Base-by-base conservation (phyloP, 1,140 invertebrate genomes). In the Nylanderia fulva region DNA sequence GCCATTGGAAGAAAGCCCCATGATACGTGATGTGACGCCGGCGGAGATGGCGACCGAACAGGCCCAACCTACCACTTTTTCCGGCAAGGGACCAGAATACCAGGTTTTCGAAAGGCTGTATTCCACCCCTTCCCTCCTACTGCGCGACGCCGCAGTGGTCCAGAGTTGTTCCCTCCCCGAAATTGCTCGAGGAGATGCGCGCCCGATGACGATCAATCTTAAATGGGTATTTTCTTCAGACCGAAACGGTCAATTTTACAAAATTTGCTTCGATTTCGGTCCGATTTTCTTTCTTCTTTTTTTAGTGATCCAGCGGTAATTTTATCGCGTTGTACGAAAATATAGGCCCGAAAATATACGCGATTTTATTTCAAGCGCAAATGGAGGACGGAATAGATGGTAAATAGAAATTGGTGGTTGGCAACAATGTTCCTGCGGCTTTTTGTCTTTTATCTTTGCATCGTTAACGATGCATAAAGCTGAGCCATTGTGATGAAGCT, bases 11-110 rank as follows among this genome's bases (percentile, higher is more conserved):
- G n/a, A n/a, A n/a, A 82, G 83, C 85, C 76, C 80, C 74, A 4
- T 13, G 33, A 69, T 87, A 86, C 88, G 88, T 90, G 88, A 90
- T 61, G 88, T 69, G 88, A 90, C 87, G 86, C 79, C 48, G 86
- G 42, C 68, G 69, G 88, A 85, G 77, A 88, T 88, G 88, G 90
- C 90, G 89, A 88, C 85, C 84, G 27, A 75, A 45, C 89, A 87
- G 88, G 88, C 87, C 87, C 89, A 87, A 64, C 88, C 90, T 91
- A 91, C 92, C 91, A 91, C 92, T 94, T 93, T 93, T 94, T 94
- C 91, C 92, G 74, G 1, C 66, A 56, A 79, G 88, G 88, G 86
- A 75, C 90, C 87, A 84, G 89, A 90, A 93, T 93, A 90, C 92
- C 91, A 88, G 89, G 87, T 93, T 93, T 92, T 86, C 92, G 91